Evolutionary conservation across 2,797 vertebrate species (phyloP).

Genomic region (Myotis planiceps): DNA sequence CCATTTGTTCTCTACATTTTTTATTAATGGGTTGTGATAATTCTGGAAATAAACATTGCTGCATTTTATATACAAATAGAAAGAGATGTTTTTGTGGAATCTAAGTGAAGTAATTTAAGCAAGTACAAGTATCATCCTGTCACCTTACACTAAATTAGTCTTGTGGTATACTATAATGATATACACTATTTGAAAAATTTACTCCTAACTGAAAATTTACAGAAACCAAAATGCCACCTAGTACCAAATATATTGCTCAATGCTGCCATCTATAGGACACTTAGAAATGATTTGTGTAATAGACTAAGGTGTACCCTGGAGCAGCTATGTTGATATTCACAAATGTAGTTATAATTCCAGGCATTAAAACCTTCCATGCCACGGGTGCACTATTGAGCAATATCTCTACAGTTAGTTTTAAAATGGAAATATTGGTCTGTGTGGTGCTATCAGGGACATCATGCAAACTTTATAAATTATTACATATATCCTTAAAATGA

Average conservation of each 20-base stretch:
- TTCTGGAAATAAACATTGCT: constrained; percentile 39
- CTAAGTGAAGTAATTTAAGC: not conserved
- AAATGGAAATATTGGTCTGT: constrained; percentile 1
- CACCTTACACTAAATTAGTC: constrained; percentile 48
- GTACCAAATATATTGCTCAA: constrained; percentile 81
- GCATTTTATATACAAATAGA: not conserved
- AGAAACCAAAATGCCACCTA: not conserved
- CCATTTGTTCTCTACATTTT: constrained; percentile 26
- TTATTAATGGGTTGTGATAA: constrained; percentile 27
- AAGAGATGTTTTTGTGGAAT: not conserved
- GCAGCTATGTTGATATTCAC: not conserved
- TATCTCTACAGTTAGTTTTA: not conserved
- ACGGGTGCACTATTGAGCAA: not conserved
- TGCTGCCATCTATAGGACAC: constrained; percentile 87
- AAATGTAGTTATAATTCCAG: not conserved
- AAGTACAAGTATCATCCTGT: constrained; percentile 46
- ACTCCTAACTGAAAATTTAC: constrained; percentile 53
- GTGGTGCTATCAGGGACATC: not conserved
- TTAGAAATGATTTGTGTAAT: not conserved
- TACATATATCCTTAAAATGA: not conserved
- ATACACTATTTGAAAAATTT: not conserved
- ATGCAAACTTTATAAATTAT: not conserved
- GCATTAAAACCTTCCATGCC: not conserved
- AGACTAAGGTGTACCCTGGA: not conserved
- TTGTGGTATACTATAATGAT: constrained; percentile 17